Evolutionary conservation across 2,888 invertebrate genomes (phyloP).

Genomic region (Blomia tropicalis): DNA sequence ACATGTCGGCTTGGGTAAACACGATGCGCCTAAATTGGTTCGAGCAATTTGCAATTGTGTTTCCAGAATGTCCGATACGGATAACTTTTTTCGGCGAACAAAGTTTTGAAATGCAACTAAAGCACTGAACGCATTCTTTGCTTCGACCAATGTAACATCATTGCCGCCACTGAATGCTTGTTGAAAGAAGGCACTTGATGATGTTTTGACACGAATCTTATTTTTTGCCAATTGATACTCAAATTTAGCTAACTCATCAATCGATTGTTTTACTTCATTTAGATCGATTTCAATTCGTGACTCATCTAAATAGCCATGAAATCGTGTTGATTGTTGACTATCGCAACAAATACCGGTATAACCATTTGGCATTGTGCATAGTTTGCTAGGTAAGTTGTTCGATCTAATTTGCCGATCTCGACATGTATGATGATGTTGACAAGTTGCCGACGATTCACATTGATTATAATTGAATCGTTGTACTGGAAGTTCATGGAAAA

Average conservation of each 20-base stretch:
- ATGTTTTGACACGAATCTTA: neutral
- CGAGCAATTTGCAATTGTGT: no score
- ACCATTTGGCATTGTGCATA: neutral
- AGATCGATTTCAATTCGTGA: neutral
- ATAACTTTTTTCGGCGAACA: no score
- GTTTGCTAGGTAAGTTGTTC: no score
- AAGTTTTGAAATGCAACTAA: neutral
- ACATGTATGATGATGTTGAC: no score
- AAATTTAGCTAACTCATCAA: neutral
- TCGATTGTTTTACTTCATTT: neutral
- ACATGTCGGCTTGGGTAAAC: slow-evolving; percentile 39
- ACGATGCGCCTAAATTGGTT: slow-evolving; percentile 34
- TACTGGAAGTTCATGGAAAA: no score
- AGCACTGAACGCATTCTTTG: neutral
- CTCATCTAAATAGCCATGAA: neutral
- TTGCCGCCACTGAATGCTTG: neutral
- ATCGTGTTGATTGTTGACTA: neutral
- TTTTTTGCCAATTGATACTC: neutral
- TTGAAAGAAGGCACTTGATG: neutral
- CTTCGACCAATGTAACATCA: neutral
- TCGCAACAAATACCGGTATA: neutral
- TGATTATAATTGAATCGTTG: no score
- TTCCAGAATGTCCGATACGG: no score
- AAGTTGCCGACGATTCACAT: no score
- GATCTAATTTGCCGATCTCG: no score